Conservation (phyloP, 2,888 invertebrate species). For the Sarcophaga carnaria region DNA sequence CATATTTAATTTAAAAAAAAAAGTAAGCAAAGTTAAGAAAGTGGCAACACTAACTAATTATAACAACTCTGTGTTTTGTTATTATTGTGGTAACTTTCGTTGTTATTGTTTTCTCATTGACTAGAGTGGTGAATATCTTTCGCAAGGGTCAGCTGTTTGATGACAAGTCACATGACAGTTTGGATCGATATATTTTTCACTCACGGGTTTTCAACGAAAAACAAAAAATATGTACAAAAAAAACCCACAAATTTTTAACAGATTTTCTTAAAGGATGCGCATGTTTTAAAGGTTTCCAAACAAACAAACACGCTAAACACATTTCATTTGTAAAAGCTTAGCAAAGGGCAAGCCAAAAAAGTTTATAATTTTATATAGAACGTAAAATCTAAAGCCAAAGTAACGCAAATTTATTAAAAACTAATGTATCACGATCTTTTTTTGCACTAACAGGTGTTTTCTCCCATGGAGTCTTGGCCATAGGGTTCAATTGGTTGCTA, state of each 20-base stretch:
- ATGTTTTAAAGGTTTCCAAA: conserved; percentile 54
- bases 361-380: conserved; percentile 22
- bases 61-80: conserved; percentile 50
- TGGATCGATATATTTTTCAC: conserved; percentile 80
- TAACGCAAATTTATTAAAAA: not conserved
- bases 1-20: not conserved
- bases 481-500: conserved; percentile 3
- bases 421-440: not conserved
- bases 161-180: conserved; percentile 82
- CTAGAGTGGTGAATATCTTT: conserved; percentile 72
- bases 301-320: conserved; percentile 16
- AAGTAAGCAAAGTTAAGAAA: not conserved
- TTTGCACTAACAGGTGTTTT: conserved; percentile 65
- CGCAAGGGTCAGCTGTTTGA: conserved; percentile 80
- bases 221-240: conserved; percentile 15
- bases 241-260: conserved; percentile 41
- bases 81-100: not conserved
- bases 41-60: not conserved
- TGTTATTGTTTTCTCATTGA: conserved; percentile 12
- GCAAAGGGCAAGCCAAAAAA: conserved; percentile 7
- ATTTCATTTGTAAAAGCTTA: not conserved
- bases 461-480: not conserved
- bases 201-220: conserved; percentile 76
- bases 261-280: conserved; percentile 62
- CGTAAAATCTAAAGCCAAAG: conserved; percentile 26